These are phyloP conservation scores for Drosophila elegans DNA, from an alignment of 1,140 invertebrate genomes.

Conservation along the genomic window DNA sequence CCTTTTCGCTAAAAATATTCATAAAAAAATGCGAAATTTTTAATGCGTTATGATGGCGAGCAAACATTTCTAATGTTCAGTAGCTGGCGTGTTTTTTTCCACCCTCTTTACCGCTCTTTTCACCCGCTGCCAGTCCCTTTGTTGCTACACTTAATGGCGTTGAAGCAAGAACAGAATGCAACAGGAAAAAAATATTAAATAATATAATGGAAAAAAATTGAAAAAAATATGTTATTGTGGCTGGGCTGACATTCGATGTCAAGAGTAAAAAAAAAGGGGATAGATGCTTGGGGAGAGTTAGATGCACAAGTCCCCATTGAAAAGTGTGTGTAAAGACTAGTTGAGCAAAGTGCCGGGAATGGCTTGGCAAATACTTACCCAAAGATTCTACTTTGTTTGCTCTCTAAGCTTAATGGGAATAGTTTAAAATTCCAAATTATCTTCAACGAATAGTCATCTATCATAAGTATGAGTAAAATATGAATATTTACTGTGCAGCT, in stretches of 20 bases:
- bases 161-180: slow-evolving; percentile 36
- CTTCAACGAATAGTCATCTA: neutral
- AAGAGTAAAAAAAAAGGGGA: slow-evolving; percentile 26
- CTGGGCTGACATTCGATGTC: slow-evolving; percentile 23
- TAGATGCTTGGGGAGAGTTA: neutral
- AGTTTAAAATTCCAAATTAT: neutral
- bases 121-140: slow-evolving; percentile 13
- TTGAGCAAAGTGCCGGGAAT: slow-evolving; percentile 16
- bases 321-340: slow-evolving; percentile 24
- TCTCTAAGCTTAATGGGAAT: slow-evolving; percentile 1
- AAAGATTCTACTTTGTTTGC: slow-evolving; percentile 2
- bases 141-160: slow-evolving; percentile 58
- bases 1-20: neutral
- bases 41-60: slow-evolving; percentile 41
- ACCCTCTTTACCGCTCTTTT: neutral
- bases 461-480: too few species aligned
- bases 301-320: neutral
- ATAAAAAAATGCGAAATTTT: slow-evolving; percentile 24
- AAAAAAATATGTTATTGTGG: slow-evolving; percentile 48
- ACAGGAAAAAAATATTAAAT: slow-evolving; percentile 42
- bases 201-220: slow-evolving; percentile 19
- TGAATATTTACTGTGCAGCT: too few species aligned
- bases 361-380: slow-evolving; percentile 26
- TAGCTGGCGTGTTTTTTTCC: slow-evolving; percentile 13
- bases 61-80: slow-evolving; percentile 41